phyloP scores from a whole-genome alignment of 1,140 invertebrate genomes.

The Acromyrmex heyeri region DNA sequence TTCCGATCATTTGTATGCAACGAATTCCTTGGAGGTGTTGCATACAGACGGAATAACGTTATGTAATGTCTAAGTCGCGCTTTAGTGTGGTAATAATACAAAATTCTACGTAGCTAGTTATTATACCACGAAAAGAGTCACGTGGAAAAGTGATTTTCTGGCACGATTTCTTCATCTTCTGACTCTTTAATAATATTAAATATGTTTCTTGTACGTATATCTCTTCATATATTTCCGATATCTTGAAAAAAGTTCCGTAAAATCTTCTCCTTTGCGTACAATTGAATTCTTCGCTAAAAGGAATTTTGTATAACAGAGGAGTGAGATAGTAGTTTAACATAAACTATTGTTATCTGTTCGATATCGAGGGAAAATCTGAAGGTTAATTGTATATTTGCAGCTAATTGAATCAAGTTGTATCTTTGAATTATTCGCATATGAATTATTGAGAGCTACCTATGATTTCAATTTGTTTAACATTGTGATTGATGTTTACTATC shows the following conservation, averaged over 20 bases:
- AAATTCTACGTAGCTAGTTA: background rate
- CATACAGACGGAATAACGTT: conserved; percentile 11
- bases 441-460: background rate
- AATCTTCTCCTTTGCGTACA: background rate
- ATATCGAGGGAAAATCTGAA: background rate
- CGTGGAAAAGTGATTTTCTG: background rate
- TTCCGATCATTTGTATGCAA: conserved; percentile 12
- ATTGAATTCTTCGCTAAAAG: background rate
- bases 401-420: background rate
- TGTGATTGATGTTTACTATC: background rate
- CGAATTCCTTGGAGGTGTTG: conserved; percentile 21
- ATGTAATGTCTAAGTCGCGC: conserved; percentile 20
- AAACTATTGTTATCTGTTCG: background rate
- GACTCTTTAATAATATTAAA: background rate
- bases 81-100: background rate
- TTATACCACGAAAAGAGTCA: background rate
- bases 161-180: background rate
- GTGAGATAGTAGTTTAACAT: background rate
- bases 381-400: background rate
- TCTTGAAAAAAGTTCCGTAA: background rate
- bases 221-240: background rate
- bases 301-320: background rate
- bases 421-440: background rate
- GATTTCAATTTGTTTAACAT: conserved; percentile 21
- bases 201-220: background rate